Evolutionary conservation across 2,888 invertebrate genomes (phyloP), one percentile per base, ranked within the genome.

Genomic region (Pecten maximus): DNA sequence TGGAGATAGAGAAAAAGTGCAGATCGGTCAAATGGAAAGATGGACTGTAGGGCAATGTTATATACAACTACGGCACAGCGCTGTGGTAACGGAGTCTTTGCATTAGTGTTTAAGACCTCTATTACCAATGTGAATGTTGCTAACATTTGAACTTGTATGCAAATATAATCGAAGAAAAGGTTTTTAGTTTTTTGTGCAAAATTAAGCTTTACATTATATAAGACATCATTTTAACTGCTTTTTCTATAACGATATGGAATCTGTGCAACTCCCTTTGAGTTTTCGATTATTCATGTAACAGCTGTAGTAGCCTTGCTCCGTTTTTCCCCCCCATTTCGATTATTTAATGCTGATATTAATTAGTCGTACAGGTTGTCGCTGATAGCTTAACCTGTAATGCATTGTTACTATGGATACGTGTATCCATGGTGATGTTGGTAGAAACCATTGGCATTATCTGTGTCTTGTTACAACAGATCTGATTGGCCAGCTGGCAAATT

Each of bases 321-420:
- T 74, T 74, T 54, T 54, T 74, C 74, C 74, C 74, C 74, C 44
- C 44, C 4, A 10, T 74, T 74, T 74, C 74, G 74, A 74, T 74
- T 74, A 74, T 74, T 74, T 74, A 12, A 74, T 74, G 74, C 74
- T 74, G 74, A 74, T 74, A 74, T 74, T 74, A 74, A 35, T 74
- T 8, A 74, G 74, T 74, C 28, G 10, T 74, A 74, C 54, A 35
- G 74, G 74, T 35, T 28, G 23, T 15, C 0, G 74, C 35, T 35
- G 28, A 23, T 74, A 74, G 35, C n/a, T 23, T 60, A 10, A 60
- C 60, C 60, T 60, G 60, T 74, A 35, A 74, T 74, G 28, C 28
- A 10, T 74, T 44, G 44, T 44, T 74, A 15, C 74, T 74, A 74
- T 74, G 74, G 74, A 74, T 35, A 74, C 10, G 35, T 8, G 74